Evolutionary conservation across 2,113 vertebrate genomes (phyloP), one percentile per base, ranked within the genome.

Genomic region (Erythrolamprus reginae): DNA sequence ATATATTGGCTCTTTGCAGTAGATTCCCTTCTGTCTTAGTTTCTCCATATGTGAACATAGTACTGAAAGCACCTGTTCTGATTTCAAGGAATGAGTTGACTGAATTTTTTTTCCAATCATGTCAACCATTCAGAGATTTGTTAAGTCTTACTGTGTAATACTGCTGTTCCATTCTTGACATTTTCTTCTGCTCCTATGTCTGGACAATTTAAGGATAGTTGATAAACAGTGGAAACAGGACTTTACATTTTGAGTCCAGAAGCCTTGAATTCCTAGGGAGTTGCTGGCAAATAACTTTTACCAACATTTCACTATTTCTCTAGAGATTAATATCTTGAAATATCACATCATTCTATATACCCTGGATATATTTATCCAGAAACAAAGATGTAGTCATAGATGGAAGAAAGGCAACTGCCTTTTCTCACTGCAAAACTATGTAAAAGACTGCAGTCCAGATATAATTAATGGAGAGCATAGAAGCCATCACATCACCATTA

Each of bases 301-400:
- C 10, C 10, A 89, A 13, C 52, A 8, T 10, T 47, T 82, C 5
- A 42, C 28, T 23, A 82, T 26, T 52, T 77, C 38, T 23, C 33
- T 82, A 23, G 21, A 12, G 6, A 52, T 52, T 42, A 47, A 17
- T 84, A 6, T 10, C 10, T 50, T 13, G 42, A 42, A 82, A 50
- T 0, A 23, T 7, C 0, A 1, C 82, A 53, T 0, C 23, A 2
- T 1, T 4, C 12, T 70, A 12, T 28, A 13, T 83, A 9, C 65
- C 15, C 58, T 83, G 52, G 23, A 88, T 82, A 28, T 70, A 47
- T 3, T 50, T 13, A 0, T 17, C 3, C 52, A 38, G 21, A 4
- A n/a, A 45, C 5, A 1, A 83, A 42, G 38, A 53, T 4, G 42
- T 17, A 51, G 1, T 89, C n/a, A 55, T 0, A 0, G 8, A 19